phyloP scores from a whole-genome alignment of 1,140 invertebrate genomes.

The Carcinoscorpius rotundicauda region DNA sequence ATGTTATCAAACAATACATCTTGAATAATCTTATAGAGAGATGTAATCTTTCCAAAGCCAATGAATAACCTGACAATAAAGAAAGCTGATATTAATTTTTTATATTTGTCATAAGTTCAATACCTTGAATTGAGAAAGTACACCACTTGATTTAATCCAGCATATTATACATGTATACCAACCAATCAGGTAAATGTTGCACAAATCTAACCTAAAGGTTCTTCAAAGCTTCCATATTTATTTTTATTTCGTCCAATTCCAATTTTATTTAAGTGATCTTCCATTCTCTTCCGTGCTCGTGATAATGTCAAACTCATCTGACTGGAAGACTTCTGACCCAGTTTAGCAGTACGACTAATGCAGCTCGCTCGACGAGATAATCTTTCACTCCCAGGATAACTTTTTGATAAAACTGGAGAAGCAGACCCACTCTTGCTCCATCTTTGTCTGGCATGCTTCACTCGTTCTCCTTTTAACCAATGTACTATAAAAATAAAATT shows the following conservation, averaged over 20 bases:
- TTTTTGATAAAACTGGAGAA: conserved; percentile 11
- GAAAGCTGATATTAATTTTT: no score
- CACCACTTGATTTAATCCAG: no score
- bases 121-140: no score
- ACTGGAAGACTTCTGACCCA: conserved; percentile 33
- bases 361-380: conserved; percentile 2
- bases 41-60: no score
- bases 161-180: neutral
- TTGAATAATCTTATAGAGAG: no score
- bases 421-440: conserved; percentile 18
- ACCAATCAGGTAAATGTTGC: neutral
- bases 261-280: conserved; percentile 52
- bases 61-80: no score
- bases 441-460: conserved; percentile 18
- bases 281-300: conserved; percentile 66
- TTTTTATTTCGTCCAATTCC: conserved; percentile 53
- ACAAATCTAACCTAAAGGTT: conserved; percentile 46
- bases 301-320: conserved; percentile 49
- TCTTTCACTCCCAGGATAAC: conserved; percentile 17
- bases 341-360: neutral
- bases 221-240: conserved; percentile 74
- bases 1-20: no score
- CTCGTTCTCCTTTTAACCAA: conserved; percentile 43
- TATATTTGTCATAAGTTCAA: no score
- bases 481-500: conserved; percentile 16